Evolutionary conservation across 1,140 invertebrate species (phyloP).

Genomic region (Dendroctonus valens): DNA sequence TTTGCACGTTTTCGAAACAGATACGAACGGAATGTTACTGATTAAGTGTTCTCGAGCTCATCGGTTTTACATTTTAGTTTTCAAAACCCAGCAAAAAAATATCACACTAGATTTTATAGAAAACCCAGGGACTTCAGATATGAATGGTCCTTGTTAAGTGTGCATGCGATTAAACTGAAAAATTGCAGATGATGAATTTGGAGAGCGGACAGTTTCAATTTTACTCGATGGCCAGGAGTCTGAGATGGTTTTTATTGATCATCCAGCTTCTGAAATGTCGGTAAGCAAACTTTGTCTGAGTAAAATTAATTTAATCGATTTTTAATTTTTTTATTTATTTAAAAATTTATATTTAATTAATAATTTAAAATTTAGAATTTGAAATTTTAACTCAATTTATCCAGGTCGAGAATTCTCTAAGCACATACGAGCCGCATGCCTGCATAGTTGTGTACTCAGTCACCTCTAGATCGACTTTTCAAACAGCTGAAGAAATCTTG

Average conservation of each 20-base stretch:
- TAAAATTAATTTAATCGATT: constrained; percentile 55
- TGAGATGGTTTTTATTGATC: constrained; percentile 88
- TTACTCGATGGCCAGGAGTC: constrained; percentile 87
- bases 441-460: constrained; percentile 87
- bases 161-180: too few species aligned
- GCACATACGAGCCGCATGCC: constrained; percentile 86
- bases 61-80: too few species aligned
- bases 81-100: too few species aligned
- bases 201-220: constrained; percentile 87
- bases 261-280: constrained; percentile 81
- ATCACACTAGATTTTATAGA: too few species aligned
- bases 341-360: too few species aligned
- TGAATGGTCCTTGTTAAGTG: too few species aligned
- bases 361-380: too few species aligned
- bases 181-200: constrained; percentile 85
- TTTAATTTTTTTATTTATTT: too few species aligned
- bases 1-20: too few species aligned
- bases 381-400: neutral
- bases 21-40: too few species aligned
- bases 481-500: constrained; percentile 74
- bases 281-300: constrained; percentile 62
- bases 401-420: constrained; percentile 78
- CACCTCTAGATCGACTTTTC: constrained; percentile 74
- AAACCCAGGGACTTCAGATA: too few species aligned
- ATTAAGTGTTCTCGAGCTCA: too few species aligned